Base-by-base conservation (phyloP, 2,888 invertebrate species). In the Caenorhabditis wallacei region DNA sequence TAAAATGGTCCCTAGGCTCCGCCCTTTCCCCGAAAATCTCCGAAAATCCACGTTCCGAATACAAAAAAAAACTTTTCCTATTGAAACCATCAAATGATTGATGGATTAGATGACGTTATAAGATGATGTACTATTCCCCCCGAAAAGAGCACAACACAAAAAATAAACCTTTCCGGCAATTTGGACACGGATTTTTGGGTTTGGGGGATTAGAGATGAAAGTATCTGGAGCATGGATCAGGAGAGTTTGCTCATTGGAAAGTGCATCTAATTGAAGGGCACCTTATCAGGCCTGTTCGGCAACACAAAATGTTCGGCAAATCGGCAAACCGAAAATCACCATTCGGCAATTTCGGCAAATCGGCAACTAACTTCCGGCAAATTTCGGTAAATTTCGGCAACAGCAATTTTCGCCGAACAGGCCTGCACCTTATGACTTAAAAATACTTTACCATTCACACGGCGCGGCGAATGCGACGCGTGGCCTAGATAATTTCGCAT, bases 81-180 rank as follows among this genome's bases (percentile, higher is more conserved):
- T 43, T 22, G 8, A 20, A 24, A 20, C 59, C 13, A 22, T 43
- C 24, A n/a, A n/a, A 30, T 2, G 54, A 54, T 16, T 68, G 68
- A 68, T 68, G 68, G 54, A 68, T 68, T 68, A 54, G 37, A 24
- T 24, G 54, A 68, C 68, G 68, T 68, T 48, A 16, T 24, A 5
- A 18, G 54, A 13, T 35, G 51, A 37, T 26, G 43, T 61, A 61
- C 61, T 61, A 40, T 43, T 30, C 8, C 18, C 8, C 18, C 57
- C 20, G 35, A 35, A 37, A 59, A 20, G 43, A 61, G 61, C 61
- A 61, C 43, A 61, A 26, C 43, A 46, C 61, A n/a, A n/a, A n/a
- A n/a, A n/a, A n/a, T n/a, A n/a, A n/a, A 61, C 61, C 24, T 61
- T 61, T 61, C 61, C 61, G 61, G 61, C 61, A 61, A 61, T 61